phyloP scores from a whole-genome alignment of 2,888 invertebrate genomes.

The Agrotis puta region DNA sequence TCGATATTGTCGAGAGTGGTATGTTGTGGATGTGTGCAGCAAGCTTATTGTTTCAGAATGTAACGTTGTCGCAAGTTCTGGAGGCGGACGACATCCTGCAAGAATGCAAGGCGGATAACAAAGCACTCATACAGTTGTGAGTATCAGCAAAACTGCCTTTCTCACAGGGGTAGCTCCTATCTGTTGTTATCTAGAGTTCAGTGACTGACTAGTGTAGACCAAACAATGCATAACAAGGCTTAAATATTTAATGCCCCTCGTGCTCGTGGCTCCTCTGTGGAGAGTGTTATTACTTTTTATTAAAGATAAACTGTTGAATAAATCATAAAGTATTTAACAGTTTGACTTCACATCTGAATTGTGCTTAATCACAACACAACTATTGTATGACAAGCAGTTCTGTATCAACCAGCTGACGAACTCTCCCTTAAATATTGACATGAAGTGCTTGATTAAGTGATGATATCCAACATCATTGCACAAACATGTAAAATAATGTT shows the following conservation, averaged over 20 bases:
- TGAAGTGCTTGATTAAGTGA: background rate
- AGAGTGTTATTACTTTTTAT: constrained; percentile 1
- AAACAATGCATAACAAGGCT: constrained; percentile 25
- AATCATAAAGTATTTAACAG: too few relatives aligned
- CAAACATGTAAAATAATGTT: background rate
- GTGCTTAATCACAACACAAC: constrained; percentile 16
- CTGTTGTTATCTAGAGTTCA: constrained; percentile 28
- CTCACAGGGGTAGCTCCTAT: background rate
- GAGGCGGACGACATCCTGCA: constrained; percentile 98
- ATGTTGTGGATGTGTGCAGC: constrained; percentile 55
- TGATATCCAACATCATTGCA: background rate
- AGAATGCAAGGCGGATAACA: constrained; percentile 98
- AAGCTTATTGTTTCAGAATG: constrained; percentile 93
- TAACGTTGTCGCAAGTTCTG: constrained; percentile 96
- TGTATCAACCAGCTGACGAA: background rate
- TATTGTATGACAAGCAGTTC: background rate
- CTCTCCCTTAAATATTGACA: constrained; percentile 1
- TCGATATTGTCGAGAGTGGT: constrained; percentile 21
- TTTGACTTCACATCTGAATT: constrained; percentile 11
- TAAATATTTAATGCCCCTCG: constrained; percentile 15
- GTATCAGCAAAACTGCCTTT: constrained; percentile 78
- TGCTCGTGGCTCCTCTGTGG: background rate
- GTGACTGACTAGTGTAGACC: constrained; percentile 17
- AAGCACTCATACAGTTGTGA: constrained; percentile 97
- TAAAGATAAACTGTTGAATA: too few relatives aligned